phyloP scores from a whole-genome alignment of 2,113 vertebrate genomes.

The Cercopithecus mona region DNA sequence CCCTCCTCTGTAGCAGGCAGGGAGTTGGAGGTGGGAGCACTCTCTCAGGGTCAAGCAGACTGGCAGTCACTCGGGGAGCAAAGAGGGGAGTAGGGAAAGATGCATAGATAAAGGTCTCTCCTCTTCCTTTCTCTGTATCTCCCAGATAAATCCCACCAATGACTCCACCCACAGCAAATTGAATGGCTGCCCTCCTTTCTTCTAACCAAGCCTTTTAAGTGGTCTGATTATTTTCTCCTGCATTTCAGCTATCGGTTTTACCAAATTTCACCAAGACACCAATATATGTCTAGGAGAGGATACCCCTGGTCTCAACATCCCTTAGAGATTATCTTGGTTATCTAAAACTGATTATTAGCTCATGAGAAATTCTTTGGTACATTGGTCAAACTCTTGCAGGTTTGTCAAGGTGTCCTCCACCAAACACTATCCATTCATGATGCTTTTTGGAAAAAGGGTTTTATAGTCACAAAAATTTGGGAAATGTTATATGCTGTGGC shows the following conservation, averaged over 20 bases:
- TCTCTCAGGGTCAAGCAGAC: not conserved
- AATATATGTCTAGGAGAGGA: not conserved
- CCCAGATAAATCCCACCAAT: not conserved
- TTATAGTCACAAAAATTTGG: not conserved
- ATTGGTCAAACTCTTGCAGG: not conserved
- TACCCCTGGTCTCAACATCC: not conserved
- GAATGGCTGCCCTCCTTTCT: not conserved
- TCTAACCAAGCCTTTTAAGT: not conserved
- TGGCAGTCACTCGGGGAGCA: not conserved
- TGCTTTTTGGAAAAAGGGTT: not conserved
- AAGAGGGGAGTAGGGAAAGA: not conserved
- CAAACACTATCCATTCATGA: not conserved
- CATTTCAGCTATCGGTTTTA: not conserved
- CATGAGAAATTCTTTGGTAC: not conserved
- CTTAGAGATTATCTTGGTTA: not conserved
- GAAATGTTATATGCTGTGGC: not conserved
- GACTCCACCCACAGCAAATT: not conserved
- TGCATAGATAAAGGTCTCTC: not conserved
- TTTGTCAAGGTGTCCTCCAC: not conserved
- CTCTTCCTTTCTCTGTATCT: not conserved
- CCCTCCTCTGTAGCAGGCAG: not conserved
- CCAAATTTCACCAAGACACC: not conserved
- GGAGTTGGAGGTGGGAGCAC: not conserved
- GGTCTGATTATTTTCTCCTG: not conserved
- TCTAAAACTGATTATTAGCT: not conserved